These are phyloP conservation scores for Pseudoips prasinana DNA, from an alignment of 2,888 invertebrate genomes.

Conservation along the genomic window DNA sequence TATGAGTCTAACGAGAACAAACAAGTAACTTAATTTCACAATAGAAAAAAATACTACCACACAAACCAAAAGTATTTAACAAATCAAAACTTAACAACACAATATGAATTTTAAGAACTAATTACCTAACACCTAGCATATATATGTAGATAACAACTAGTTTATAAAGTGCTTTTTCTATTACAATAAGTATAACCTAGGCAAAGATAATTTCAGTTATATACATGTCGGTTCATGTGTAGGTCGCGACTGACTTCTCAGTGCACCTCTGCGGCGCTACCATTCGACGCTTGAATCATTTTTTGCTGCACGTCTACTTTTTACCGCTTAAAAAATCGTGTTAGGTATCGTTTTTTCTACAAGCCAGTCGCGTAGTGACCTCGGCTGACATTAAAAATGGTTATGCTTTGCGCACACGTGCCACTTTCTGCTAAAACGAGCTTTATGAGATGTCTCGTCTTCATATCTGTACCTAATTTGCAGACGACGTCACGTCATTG, in stretches of 20 bases:
- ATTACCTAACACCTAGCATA: too few relatives aligned
- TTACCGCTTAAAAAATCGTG: slow-evolving; percentile 57
- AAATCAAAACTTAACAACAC: too few relatives aligned
- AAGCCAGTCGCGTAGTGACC: slow-evolving; percentile 66
- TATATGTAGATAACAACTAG: too few relatives aligned
- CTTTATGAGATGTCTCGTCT: slow-evolving; percentile 22
- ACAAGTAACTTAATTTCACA: too few relatives aligned
- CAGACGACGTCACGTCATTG: slow-evolving; percentile 14
- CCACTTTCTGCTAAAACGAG: slow-evolving; percentile 37
- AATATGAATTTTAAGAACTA: too few relatives aligned
- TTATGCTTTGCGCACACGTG: slow-evolving; percentile 62
- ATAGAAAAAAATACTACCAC: too few relatives aligned
- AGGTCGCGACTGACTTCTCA: slow-evolving; percentile 23
- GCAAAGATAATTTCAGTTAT: too few relatives aligned
- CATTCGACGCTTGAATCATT: slow-evolving; percentile 53
- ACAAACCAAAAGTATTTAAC: too few relatives aligned
- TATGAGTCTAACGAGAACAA: too few relatives aligned
- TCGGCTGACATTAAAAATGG: slow-evolving; percentile 70
- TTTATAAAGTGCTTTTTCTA: too few relatives aligned
- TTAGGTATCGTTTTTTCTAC: slow-evolving; percentile 63
- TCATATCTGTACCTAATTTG: slow-evolving; percentile 18
- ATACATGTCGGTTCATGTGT: slow-evolving; percentile 28
- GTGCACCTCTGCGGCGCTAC: slow-evolving; percentile 20
- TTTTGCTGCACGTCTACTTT: slow-evolving; percentile 69
- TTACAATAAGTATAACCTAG: too few relatives aligned